Evolutionary conservation across 1,140 invertebrate genomes (phyloP).

Genomic region (Drosophila athabasca): DNA sequence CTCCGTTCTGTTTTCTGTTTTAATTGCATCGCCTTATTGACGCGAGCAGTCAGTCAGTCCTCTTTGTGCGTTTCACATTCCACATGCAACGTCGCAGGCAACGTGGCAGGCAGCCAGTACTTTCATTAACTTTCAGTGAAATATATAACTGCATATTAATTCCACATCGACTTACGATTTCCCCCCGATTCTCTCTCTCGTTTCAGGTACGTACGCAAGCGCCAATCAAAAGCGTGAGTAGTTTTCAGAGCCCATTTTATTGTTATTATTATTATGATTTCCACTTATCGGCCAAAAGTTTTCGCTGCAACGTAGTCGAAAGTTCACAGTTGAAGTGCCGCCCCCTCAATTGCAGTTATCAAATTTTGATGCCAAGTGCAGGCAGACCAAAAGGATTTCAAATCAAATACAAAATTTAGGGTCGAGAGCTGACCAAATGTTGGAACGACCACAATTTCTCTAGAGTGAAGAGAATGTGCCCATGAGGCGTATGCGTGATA

Average conservation of each 20-base stretch:
- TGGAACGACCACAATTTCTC: constrained; percentile 10
- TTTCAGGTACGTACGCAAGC: constrained; percentile 74
- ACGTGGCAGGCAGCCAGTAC: neutral
- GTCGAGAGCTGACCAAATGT: constrained; percentile 1
- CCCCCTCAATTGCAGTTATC: constrained; percentile 25
- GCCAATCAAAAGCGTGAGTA: constrained; percentile 71
- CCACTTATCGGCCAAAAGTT: constrained; percentile 65
- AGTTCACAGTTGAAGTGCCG: constrained; percentile 29
- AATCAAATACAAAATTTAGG: constrained; percentile 28
- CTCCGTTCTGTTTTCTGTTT: constrained; percentile 2
- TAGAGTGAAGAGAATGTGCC: neutral
- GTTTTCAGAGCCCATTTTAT: constrained; percentile 54
- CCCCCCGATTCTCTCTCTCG: constrained; percentile 38
- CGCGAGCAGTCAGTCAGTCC: neutral
- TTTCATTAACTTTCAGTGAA: constrained; percentile 4
- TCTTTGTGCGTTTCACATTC: neutral
- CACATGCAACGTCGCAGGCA: neutral
- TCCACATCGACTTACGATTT: constrained; percentile 45
- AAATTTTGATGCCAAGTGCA: constrained; percentile 23
- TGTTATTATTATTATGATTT: constrained; percentile 47
- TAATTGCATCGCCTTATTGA: constrained; percentile 37
- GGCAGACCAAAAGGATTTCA: constrained; percentile 12
- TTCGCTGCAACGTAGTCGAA: constrained; percentile 37
- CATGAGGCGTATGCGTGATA: constrained; percentile 1
- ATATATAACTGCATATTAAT: constrained; percentile 31